Base-by-base conservation (phyloP, 2,888 invertebrate species). In the Emmelina monodactyla region DNA sequence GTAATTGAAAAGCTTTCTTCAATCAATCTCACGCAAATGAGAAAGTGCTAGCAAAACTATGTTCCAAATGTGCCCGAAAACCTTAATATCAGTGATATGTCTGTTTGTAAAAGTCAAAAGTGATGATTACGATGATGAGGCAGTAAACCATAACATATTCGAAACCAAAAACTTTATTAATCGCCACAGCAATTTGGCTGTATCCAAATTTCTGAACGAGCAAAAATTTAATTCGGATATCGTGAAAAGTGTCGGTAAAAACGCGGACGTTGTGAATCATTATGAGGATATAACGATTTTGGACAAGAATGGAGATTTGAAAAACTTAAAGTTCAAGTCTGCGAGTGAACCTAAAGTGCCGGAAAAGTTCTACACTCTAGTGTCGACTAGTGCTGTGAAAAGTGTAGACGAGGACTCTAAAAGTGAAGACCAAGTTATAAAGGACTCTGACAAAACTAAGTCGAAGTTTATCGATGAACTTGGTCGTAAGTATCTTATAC, bases 391-490 rank as follows among this genome's bases (percentile, higher is more conserved):
- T 31, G 35, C 43, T 34, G 42, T 49, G 35, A 47, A 35, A n/a
- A 50, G 49, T 49, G 35, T 47, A 14, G 41, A 28, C 42, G 43
- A 49, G 7, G 48, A 39, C 44, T 46, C 51, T 43, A 49, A 37
- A n/a, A 43, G 32, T 34, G 43, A 45, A 1, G 2, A 28, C 14
- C 22, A 25, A 12, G 29, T 28, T 40, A 31, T 38, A 5, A 30
- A 39, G 45, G 41, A 41, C 41, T 25, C 19, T 32, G 2, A 37
- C 28, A 14, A 14, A 14, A 29, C 7, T 9, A 76, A 70, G 39
- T 67, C 83, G n/a, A 85, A 85, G 58, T 88, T 88, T 52, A 87
- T 88, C 47, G 88, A 88, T 53, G 88, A 88, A 51, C 58, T 88
- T 38, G 88, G 85, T 53, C 61, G 88, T 88, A 78, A 87, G 88